phyloP scores from a whole-genome alignment of 2,797 vertebrate species.

The Phoeniculus purpureus region DNA sequence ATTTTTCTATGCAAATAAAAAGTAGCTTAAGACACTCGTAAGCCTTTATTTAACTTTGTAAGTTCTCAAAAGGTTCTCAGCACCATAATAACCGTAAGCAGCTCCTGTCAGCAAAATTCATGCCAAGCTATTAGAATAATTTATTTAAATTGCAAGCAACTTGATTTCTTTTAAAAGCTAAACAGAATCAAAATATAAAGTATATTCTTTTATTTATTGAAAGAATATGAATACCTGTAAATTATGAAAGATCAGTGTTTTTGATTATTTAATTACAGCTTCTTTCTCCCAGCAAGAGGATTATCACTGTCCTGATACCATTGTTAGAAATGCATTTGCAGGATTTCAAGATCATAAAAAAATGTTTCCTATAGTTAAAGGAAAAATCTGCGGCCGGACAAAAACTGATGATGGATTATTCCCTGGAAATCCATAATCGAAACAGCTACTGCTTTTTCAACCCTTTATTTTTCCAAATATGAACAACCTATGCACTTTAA shows the following conservation, averaged over 20 bases:
- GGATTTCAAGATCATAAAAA: slow-evolving; percentile 1
- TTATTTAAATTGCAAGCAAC: slow-evolving; percentile 34
- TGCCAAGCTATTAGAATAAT: slow-evolving; percentile 14
- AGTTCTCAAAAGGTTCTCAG: slow-evolving; percentile 40
- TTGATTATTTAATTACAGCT: slow-evolving; percentile 5
- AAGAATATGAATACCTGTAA: slow-evolving; percentile 36
- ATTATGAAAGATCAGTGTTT: slow-evolving; percentile 3
- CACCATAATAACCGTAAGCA: background rate
- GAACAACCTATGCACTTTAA: slow-evolving; percentile 58
- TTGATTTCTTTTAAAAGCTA: slow-evolving; percentile 28
- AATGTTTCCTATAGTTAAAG: slow-evolving; percentile 22
- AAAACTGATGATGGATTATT: background rate
- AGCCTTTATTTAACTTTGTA: slow-evolving; percentile 60
- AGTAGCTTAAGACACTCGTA: slow-evolving; percentile 68
- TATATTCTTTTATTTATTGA: slow-evolving; percentile 67
- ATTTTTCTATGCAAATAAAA: slow-evolving; percentile 79
- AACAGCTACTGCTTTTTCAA: slow-evolving; percentile 15
- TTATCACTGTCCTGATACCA: background rate
- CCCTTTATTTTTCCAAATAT: background rate
- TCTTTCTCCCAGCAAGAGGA: background rate
- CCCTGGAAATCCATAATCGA: background rate
- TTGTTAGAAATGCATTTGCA: background rate
- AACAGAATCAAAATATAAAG: slow-evolving; percentile 31
- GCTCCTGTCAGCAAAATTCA: slow-evolving; percentile 27
- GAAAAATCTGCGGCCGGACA: slow-evolving; percentile 19